Evolutionary conservation across 1,140 invertebrate species (phyloP).

Genomic region (Ips nitidus): DNA sequence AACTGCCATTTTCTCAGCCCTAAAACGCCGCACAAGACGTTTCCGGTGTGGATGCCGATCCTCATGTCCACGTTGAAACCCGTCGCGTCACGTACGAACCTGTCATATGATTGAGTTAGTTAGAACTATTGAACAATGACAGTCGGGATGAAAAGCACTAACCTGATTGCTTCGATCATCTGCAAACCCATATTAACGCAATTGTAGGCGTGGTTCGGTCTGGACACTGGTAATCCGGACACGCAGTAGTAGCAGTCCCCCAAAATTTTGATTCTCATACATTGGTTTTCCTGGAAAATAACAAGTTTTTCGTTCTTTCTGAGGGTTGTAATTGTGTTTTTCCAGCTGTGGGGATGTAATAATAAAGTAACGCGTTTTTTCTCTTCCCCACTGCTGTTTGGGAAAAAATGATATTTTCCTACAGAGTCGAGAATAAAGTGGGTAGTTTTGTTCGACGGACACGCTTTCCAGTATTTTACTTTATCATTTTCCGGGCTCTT

Average conservation of each 20-base stretch:
- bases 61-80: slow-evolving; percentile 93
- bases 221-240: slow-evolving; percentile 85
- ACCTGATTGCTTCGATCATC: slow-evolving; percentile 96
- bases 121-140: too few relatives aligned
- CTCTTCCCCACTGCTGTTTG: neutral
- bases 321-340: too few relatives aligned
- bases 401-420: neutral
- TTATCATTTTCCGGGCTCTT: too few relatives aligned
- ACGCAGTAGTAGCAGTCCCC: slow-evolving; percentile 98
- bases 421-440: too few relatives aligned
- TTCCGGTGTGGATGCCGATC: slow-evolving; percentile 92
- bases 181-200: slow-evolving; percentile 96
- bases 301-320: neutral
- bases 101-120: slow-evolving; percentile 48
- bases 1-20: slow-evolving; percentile 97
- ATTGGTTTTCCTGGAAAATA: slow-evolving; percentile 83
- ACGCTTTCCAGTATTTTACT: too few relatives aligned
- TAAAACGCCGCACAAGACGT: slow-evolving; percentile 93
- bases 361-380: neutral
- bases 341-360: neutral
- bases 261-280: slow-evolving; percentile 92
- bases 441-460: too few relatives aligned
- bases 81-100: slow-evolving; percentile 84
- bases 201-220: slow-evolving; percentile 92
- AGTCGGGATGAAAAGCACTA: slow-evolving; percentile 40